Evolutionary conservation across 1,140 invertebrate species (phyloP), one percentile per base, ranked within the genome.

Genomic region (Carcinoscorpius rotundicauda): DNA sequence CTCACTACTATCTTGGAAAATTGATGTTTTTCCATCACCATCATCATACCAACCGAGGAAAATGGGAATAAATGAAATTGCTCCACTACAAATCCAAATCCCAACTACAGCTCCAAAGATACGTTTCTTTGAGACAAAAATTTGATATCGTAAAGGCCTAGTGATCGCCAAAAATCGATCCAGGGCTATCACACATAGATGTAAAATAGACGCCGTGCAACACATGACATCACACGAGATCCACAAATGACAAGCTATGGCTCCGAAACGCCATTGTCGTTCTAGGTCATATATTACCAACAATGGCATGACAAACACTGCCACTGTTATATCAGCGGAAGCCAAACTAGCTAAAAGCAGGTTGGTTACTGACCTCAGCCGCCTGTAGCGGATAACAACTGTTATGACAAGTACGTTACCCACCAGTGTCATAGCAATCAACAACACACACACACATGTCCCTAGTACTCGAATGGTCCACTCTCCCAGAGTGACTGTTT

Each of bases 331-430:
- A 69, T 83, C 82, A 0, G 81, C 80, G 4, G 94, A 86, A 49
- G 94, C 94, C 70, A 97, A 79, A 62, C 88, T 91, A 6, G 93
- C 90, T n/a, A 94, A 82, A 52, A 94, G 78, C 75, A 93, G 92
- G 76, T 94, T 94, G 61, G 74, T 74, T 3, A 75, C 73, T 6
- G 70, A 72, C 5, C 77, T 66, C 75, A 96, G 78, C 74, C 94
- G 94, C 67, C 86, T 83, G 62, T 93, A 91, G 67, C 91, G 83
- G 71, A 87, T 88, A 5, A 96, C 91, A 52, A 91, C 89, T 5
- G 94, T 82, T 75, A 81, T 76, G 4, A 96, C 91, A 62, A 95
- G 79, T 60, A 93, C 85, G 77, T 97, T 97, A 51, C 92, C 92
- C 52, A 93, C 82, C 61, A 92, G 83, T 0, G 90, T 93, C 57